Percentiles rank a stretch among this genome's conserved stretches.
phyloP scores from a whole-genome alignment of 1,140 invertebrate genomes.

The Bombus polaris region DNA sequence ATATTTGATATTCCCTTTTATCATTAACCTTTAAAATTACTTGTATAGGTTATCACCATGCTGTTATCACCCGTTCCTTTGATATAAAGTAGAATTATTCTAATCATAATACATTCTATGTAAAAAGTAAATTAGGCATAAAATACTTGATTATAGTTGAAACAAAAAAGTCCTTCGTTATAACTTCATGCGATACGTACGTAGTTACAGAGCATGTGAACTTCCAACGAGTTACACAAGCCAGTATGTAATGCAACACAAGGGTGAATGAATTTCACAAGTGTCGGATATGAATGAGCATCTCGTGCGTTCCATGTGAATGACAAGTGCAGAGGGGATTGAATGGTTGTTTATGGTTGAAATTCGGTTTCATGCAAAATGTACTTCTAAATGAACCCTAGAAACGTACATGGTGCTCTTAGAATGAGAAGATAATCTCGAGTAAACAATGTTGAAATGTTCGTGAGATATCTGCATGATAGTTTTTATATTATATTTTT shows the following conservation, averaged over 20 bases:
- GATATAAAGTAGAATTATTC: background rate
- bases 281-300: slow-evolving; percentile 3
- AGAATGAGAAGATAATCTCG: background rate
- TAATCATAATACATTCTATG: background rate
- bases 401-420: background rate
- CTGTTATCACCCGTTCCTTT: background rate
- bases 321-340: slow-evolving; percentile 4
- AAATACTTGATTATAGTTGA: background rate
- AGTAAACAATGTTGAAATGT: background rate
- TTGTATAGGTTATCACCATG: background rate
- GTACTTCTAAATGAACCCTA: background rate
- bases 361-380: background rate
- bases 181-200: background rate
- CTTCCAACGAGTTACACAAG: background rate
- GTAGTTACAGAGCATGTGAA: background rate
- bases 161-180: too few species aligned
- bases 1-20: background rate
- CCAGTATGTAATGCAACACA: background rate
- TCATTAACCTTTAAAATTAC: background rate
- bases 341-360: background rate
- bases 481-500: background rate
- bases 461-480: background rate
- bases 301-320: slow-evolving; percentile 4
- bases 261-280: slow-evolving; percentile 16
- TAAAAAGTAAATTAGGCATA: background rate